Evolutionary conservation across 2,888 invertebrate genomes (phyloP).

Genomic region (Nymphalis c-album): DNA sequence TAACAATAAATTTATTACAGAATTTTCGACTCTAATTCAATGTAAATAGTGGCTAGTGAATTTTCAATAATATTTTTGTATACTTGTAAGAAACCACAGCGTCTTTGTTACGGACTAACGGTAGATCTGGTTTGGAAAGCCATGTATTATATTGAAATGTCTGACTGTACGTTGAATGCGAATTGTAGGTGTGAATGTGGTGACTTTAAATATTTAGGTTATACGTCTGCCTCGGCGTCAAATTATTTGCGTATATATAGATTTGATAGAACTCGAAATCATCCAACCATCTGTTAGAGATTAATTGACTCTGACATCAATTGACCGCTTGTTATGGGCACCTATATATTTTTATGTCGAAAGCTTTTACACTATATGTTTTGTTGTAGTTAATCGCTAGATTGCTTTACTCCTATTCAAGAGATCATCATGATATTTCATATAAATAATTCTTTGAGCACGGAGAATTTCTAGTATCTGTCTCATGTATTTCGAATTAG

Average conservation of each 20-base stretch:
- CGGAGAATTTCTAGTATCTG: too few relatives aligned
- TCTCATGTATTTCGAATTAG: too few relatives aligned
- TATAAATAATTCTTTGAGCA: too few relatives aligned
- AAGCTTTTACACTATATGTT: too few relatives aligned
- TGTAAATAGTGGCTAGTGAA: constrained; percentile 29
- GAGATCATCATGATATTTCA: too few relatives aligned
- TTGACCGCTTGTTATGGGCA: too few relatives aligned
- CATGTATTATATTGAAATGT: constrained; percentile 24
- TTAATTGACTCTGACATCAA: too few relatives aligned
- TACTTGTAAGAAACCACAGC: constrained; percentile 49
- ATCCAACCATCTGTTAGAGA: too few relatives aligned
- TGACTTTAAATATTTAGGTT: constrained; percentile 10
- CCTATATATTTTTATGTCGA: too few relatives aligned
- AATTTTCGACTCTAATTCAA: constrained; percentile 31
- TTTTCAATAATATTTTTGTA: neutral
- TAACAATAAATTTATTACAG: neutral
- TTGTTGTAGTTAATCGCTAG: too few relatives aligned
- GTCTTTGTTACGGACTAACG: constrained; percentile 69
- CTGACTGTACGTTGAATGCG: constrained; percentile 17
- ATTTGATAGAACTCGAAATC: too few relatives aligned
- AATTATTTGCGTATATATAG: neutral
- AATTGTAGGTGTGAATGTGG: constrained; percentile 12
- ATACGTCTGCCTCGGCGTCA: neutral
- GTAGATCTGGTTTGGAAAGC: constrained; percentile 64
- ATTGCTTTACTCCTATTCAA: too few relatives aligned